Evolutionary conservation across 2,113 vertebrate species (phyloP), one percentile per base, ranked within the genome.

Genomic region (Paracanthobrama guichenoti): DNA sequence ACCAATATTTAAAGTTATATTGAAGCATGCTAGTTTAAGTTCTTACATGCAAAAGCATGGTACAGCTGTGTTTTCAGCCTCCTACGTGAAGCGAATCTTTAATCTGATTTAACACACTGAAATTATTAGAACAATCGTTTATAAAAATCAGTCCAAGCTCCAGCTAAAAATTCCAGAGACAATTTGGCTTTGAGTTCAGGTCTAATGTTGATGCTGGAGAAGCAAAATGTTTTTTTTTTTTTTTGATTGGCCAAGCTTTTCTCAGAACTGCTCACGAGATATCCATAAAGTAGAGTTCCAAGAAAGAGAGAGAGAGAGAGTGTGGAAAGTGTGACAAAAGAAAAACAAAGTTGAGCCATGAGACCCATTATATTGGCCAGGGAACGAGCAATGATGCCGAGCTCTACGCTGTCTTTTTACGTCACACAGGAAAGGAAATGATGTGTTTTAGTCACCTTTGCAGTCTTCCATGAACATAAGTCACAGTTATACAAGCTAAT

Each of bases 121-220:
- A 46, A 14, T 60, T n/a, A 62, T 79, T 26, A 18, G 9, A 42
- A 62, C 39, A 79, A 11, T 44, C 5, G n/a, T 10, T 60, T 3
- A 62, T 62, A 80, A 48, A n/a, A 64, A 46, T 39, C 39, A 39
- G 57, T 42, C 31, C 28, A 60, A 62, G 22, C 22, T 39, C n/a
- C 12, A 22, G 16, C 42, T 48, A 12, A 67, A 31, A 31, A 80
- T 28, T 28, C n/a, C 35, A 26, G 10, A 48, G 39, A 28, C 26
- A 46, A 64, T 48, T 48, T 79, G 46, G 44, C 73, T 5, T 76
- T 14, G 44, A 46, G 7, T 18, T 73, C 44, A 59, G 28, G n/a
- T 31, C 55, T 55, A 28, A 24, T 84, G 82, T 87, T 87, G 82
- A 76, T 83, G 60, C 78, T 87, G 53, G 64, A 77, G 31, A 71